Evolutionary conservation across 2,797 vertebrate genomes (phyloP).

Genomic region (Hoplostethus atlanticus): DNA sequence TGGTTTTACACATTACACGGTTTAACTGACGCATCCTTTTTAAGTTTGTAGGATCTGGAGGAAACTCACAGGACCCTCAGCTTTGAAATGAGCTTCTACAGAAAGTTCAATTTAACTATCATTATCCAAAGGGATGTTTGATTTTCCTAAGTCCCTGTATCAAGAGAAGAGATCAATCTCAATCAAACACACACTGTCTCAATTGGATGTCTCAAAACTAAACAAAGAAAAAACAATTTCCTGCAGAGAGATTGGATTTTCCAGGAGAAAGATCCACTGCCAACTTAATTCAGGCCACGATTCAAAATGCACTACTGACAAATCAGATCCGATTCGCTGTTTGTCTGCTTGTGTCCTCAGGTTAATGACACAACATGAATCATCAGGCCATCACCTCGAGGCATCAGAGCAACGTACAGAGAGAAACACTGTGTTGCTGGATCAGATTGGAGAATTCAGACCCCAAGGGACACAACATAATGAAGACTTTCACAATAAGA

Average conservation of each 20-base stretch:
- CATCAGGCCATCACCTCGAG: conserved; percentile 45
- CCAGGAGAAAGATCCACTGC: conserved; percentile 25
- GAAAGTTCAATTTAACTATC: background rate
- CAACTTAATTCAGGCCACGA: conserved; percentile 54
- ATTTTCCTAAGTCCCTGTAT: background rate
- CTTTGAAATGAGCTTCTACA: background rate
- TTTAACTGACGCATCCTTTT: conserved; percentile 1
- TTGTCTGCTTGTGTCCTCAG: conserved; percentile 53
- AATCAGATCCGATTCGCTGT: conserved; percentile 41
- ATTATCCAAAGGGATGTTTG: background rate
- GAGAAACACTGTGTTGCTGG: background rate
- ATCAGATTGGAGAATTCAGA: conserved; percentile 18
- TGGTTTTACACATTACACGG: conserved; percentile 32
- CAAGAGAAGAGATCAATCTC: background rate
- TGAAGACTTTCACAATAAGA: conserved; percentile 9
- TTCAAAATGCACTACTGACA: conserved; percentile 39
- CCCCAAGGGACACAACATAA: conserved; percentile 8
- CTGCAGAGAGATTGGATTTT: conserved; percentile 38
- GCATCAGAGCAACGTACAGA: background rate
- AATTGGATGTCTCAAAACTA: conserved; percentile 24
- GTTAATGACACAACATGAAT: conserved; percentile 54
- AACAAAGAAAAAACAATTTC: conserved; percentile 4
- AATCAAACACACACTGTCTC: conserved; percentile 15
- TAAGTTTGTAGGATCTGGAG: background rate
- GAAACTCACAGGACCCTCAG: background rate